Evolutionary conservation across 2,797 vertebrate species (phyloP).

Genomic region (Falco rusticolus): DNA sequence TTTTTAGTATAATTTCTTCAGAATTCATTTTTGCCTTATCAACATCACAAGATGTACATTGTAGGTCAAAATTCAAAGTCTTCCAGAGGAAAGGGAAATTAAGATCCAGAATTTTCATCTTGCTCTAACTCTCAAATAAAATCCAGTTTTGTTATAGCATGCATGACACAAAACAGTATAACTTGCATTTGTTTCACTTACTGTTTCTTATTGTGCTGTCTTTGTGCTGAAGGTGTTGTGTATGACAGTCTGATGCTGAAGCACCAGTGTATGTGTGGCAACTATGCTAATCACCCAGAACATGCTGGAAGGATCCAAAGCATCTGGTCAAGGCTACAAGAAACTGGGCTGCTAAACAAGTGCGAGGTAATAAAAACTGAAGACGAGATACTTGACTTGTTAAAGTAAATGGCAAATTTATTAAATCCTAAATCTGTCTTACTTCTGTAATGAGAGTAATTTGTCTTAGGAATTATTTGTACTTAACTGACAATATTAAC

Average conservation of each 20-base stretch:
- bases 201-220: slow-evolving; percentile 17
- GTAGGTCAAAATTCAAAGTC: neutral
- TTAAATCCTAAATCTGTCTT: neutral
- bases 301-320: slow-evolving; percentile 83
- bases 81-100: neutral
- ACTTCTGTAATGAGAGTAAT: neutral
- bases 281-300: slow-evolving; percentile 79
- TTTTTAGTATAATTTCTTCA: neutral
- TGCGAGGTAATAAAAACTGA: slow-evolving; percentile 79
- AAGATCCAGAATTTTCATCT: neutral
- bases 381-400: neutral
- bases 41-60: neutral
- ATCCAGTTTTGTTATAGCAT: neutral
- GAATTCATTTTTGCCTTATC: neutral
- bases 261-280: slow-evolving; percentile 83
- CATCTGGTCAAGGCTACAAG: slow-evolving; percentile 85
- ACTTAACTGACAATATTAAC: neutral
- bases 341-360: slow-evolving; percentile 81
- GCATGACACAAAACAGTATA: neutral
- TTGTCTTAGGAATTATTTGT: neutral
- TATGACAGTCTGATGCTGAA: slow-evolving; percentile 84
- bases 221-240: slow-evolving; percentile 76
- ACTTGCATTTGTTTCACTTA: neutral
- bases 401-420: neutral
- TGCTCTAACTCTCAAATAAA: neutral